phyloP scores from a whole-genome alignment of 2,888 invertebrate genomes.

The Salticus scenicus region DNA sequence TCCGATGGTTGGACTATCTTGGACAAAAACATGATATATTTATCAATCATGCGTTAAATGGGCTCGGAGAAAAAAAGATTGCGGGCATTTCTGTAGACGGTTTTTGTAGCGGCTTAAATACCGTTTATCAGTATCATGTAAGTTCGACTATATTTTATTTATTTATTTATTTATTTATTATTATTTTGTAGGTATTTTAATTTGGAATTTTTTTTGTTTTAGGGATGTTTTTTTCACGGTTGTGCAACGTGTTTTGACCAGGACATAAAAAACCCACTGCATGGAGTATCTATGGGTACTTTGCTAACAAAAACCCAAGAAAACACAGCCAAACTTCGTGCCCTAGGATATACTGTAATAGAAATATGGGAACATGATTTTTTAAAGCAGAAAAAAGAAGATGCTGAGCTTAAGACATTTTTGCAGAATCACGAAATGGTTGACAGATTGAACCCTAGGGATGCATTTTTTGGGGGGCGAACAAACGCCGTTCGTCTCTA shows the following conservation, averaged over 20 bases:
- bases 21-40: neutral
- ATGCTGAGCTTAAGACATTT: too few species aligned
- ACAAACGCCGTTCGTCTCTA: neutral
- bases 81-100: neutral
- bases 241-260: neutral
- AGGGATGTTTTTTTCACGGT: neutral
- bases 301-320: neutral
- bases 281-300: too few species aligned
- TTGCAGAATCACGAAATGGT: too few species aligned
- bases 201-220: neutral
- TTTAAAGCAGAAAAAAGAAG: too few species aligned
- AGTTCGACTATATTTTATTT: neutral
- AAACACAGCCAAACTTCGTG: too few species aligned
- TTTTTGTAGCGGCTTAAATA: constrained; percentile 12
- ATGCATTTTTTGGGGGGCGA: neutral
- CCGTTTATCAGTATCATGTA: constrained; percentile 24
- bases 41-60: neutral
- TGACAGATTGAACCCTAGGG: neutral
- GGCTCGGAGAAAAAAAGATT: neutral
- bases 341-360: too few species aligned
- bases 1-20: constrained; percentile 25
- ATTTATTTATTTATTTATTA: neutral
- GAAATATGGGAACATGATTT: too few species aligned
- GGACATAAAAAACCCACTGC: too few species aligned
- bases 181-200: neutral